These are phyloP conservation scores for Ephialtes manifestator DNA, from an alignment of 2,888 invertebrate genomes.

Conservation along the genomic window DNA sequence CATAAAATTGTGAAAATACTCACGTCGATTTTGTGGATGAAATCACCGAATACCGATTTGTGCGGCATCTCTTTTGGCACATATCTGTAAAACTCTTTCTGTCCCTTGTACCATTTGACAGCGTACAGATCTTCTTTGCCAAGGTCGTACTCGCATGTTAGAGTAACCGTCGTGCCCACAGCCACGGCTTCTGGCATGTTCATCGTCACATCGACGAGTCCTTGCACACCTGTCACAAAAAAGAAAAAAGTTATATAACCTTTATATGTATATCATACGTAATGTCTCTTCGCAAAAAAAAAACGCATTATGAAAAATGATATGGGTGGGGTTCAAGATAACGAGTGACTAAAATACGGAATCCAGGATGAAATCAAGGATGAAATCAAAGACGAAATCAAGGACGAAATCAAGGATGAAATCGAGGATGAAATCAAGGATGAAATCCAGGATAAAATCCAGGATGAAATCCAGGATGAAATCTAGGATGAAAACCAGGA, in stretches of 20 bases:
- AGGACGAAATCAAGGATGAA: not conserved
- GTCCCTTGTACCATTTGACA: conserved; percentile 94
- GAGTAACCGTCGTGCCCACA: conserved; percentile 91
- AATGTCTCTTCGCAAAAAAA: not conserved
- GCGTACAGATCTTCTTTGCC: conserved; percentile 92
- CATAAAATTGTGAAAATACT: conserved; percentile 85
- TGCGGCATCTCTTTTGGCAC: conserved; percentile 93
- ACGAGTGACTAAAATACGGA: too few species aligned
- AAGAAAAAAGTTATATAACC: not conserved
- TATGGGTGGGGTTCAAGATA: too few species aligned
- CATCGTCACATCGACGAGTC: conserved; percentile 90
- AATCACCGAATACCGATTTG: conserved; percentile 90
- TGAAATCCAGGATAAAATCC: too few species aligned
- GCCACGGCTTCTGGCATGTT: conserved; percentile 91
- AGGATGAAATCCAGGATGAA: too few species aligned
- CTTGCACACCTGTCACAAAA: conserved; percentile 78
- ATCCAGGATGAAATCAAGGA: too few species aligned
- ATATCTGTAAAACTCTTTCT: conserved; percentile 92
- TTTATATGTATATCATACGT: not conserved
- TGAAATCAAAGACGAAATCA: too few species aligned
- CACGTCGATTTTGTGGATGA: conserved; percentile 91
- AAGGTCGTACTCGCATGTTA: conserved; percentile 92
- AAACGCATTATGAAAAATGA: not conserved
- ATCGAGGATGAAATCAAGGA: too few species aligned
- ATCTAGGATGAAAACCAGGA: too few species aligned